phyloP scores from a whole-genome alignment of 2,888 invertebrate species.

The Nephrotoma appendiculata region DNA sequence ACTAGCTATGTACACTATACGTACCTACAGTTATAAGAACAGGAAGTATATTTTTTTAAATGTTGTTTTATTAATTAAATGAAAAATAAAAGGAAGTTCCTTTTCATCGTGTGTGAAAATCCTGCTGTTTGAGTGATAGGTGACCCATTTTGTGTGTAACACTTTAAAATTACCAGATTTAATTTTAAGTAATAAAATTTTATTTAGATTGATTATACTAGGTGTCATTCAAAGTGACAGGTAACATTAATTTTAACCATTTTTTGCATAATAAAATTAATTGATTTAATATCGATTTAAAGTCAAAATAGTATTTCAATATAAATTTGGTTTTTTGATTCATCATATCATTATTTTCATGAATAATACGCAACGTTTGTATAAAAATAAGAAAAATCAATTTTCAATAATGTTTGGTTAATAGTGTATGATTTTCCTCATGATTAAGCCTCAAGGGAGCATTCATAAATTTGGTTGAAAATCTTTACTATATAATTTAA shows the following conservation, averaged over 20 bases:
- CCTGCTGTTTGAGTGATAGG: not conserved
- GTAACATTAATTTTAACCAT: not conserved
- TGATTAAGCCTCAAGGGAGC: no score
- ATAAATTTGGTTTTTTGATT: not conserved
- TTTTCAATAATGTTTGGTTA: no score
- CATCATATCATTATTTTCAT: no score
- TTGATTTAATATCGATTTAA: not conserved
- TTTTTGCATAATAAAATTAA: not conserved
- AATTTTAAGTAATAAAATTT: not conserved
- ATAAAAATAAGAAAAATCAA: no score
- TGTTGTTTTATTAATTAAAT: not conserved
- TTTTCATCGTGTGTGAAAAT: not conserved
- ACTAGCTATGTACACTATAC: not conserved
- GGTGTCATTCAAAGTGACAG: not conserved
- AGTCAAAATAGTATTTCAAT: not conserved
- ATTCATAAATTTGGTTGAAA: no score
- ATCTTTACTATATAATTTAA: no score
- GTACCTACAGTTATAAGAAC: not conserved
- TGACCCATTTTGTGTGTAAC: not conserved
- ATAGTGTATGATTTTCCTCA: no score
- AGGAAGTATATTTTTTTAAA: not conserved
- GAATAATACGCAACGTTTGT: no score
- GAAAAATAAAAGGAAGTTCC: not conserved
- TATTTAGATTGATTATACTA: not conserved
- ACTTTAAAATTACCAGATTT: not conserved